Evolutionary conservation across 1,140 invertebrate species (phyloP).

Genomic region (Octopus sinensis): DNA sequence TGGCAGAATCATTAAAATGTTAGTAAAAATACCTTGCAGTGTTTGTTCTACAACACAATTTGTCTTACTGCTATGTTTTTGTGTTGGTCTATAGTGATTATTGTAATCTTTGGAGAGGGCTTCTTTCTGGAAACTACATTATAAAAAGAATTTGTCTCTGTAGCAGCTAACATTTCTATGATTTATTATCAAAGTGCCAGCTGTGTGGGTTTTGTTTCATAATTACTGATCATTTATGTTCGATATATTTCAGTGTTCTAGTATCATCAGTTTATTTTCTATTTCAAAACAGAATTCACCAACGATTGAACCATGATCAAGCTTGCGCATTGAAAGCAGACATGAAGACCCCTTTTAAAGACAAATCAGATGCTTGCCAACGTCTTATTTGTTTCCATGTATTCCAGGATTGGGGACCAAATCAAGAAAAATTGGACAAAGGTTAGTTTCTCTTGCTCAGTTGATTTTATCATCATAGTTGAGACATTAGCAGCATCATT

Average conservation of each 20-base stretch:
- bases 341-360: slow-evolving; percentile 71
- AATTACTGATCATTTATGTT: background rate
- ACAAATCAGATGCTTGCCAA: slow-evolving; percentile 74
- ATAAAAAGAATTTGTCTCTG: too few species aligned
- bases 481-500: too few species aligned
- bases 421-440: slow-evolving; percentile 29
- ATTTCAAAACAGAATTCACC: slow-evolving; percentile 66
- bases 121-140: too few species aligned
- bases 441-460: slow-evolving; percentile 20
- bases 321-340: slow-evolving; percentile 74
- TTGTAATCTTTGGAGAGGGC: too few species aligned
- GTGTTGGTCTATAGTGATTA: too few species aligned
- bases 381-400: slow-evolving; percentile 79
- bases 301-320: slow-evolving; percentile 76
- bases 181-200: too few species aligned
- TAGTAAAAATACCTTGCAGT: too few species aligned
- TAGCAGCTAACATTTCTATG: too few species aligned
- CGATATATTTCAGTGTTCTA: background rate
- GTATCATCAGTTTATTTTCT: background rate
- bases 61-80: too few species aligned
- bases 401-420: slow-evolving; percentile 44
- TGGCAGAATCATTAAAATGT: too few species aligned
- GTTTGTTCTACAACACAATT: too few species aligned
- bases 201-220: background rate
- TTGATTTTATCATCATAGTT: too few species aligned